phyloP scores from a whole-genome alignment of 2,113 vertebrate genomes.

The Tupaia chinensis region DNA sequence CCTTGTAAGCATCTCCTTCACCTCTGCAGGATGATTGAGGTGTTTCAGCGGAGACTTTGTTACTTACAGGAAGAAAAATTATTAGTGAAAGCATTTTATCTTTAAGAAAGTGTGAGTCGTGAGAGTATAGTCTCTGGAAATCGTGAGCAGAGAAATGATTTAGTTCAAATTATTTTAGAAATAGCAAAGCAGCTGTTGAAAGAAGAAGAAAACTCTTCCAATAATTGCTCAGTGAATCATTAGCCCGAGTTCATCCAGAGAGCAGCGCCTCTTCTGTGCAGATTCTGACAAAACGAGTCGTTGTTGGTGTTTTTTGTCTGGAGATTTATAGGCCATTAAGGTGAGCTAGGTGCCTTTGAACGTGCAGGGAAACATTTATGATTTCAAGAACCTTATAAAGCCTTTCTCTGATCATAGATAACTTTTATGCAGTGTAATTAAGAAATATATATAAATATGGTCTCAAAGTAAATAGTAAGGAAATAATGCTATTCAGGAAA shows the following conservation, averaged over 20 bases:
- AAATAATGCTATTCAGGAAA: not conserved
- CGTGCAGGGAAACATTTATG: not conserved
- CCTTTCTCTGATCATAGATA: not conserved
- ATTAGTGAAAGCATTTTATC: slow-evolving; percentile 39
- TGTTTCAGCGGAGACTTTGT: not conserved
- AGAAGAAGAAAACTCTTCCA: slow-evolving; percentile 53
- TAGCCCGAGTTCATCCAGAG: slow-evolving; percentile 55
- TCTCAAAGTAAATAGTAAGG: not conserved
- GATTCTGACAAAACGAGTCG: not conserved
- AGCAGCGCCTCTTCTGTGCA: not conserved
- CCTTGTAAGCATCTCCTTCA: not conserved
- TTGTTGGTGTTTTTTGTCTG: slow-evolving; percentile 8
- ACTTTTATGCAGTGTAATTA: not conserved
- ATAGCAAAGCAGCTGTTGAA: slow-evolving; percentile 35
- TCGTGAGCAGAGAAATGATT: slow-evolving; percentile 45
- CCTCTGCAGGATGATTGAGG: not conserved
- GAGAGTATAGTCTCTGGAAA: slow-evolving; percentile 15
- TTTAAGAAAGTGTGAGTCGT: not conserved
- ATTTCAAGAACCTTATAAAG: not conserved
- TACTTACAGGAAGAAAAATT: not conserved
- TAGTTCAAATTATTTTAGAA: slow-evolving; percentile 61
- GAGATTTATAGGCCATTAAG: not conserved
- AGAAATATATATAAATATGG: not conserved
- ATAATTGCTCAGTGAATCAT: slow-evolving; percentile 54
- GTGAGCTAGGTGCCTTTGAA: not conserved